phyloP scores from a whole-genome alignment of 30 jellyfish, hydroid and myxozoan species.

The Hydractinia symbiolongicarpus region DNA sequence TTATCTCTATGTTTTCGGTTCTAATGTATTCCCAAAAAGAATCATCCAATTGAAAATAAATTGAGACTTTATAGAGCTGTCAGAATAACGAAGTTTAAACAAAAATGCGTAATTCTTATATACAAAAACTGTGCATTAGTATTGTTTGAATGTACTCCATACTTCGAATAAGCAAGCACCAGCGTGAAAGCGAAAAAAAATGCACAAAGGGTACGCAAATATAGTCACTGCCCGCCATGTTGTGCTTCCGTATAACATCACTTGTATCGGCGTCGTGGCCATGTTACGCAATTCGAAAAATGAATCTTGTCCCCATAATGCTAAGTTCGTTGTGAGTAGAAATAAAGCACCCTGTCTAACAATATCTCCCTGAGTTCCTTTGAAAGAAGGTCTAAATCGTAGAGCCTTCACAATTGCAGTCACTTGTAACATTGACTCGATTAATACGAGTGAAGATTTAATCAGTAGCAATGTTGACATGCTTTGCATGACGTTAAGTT shows the following conservation, averaged over 20 bases:
- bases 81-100: no score
- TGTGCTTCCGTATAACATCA: constrained; percentile 50
- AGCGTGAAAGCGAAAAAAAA: constrained; percentile 85
- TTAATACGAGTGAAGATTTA: constrained; percentile 61
- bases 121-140: constrained; percentile 12
- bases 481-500: constrained; percentile 44
- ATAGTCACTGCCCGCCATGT: constrained; percentile 86
- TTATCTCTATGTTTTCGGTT: no score
- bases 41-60: no score
- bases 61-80: no score
- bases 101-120: no score
- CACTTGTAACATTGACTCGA: constrained; percentile 90
- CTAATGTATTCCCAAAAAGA: no score
- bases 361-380: constrained; percentile 49
- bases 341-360: constrained; percentile 78
- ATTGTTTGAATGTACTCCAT: constrained; percentile 72
- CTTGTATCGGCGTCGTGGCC: constrained; percentile 81
- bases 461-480: constrained; percentile 45
- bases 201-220: constrained; percentile 86
- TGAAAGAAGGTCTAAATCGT: constrained; percentile 58
- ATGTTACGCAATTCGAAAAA: constrained; percentile 76
- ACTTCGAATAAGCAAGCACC: constrained; percentile 90
- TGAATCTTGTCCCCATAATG: constrained; percentile 94
- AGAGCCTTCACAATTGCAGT: constrained; percentile 82
- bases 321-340: constrained; percentile 73